Evolutionary conservation across 2,113 vertebrate species (phyloP), one percentile per base, ranked within the genome.

Genomic region (Takifugu flavidus): DNA sequence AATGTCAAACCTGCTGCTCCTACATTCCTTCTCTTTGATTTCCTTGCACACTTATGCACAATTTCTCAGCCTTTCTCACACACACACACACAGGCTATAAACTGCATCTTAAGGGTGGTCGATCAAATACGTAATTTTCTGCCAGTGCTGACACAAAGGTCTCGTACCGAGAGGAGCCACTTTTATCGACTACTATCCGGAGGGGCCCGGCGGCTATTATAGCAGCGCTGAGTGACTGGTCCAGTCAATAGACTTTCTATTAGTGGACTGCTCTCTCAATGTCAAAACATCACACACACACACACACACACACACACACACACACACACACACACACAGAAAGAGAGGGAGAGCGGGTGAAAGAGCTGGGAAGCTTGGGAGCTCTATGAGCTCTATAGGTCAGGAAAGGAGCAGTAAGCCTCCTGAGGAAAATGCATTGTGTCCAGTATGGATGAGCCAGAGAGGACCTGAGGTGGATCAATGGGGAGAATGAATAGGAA

Each of bases 221-320:
- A 87, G 85, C 73, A 69, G 77, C 86, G 82, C 77, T 88, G 78
- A 86, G 75, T 73, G 81, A 76, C 73, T 75, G 73, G 64, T 31
- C 78, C 72, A 85, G 85, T 89, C 90, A 86, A 87, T 86, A 86
- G 75, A 77, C 81, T 81, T 88, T 90, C 80, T 85, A 88, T 89
- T 87, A 89, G 83, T 67, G 50, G 61, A 70, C 73, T 78, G 67
- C 53, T 88, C 78, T 68, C 78, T 71, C 72, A 78, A 71, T 65
- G 74, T 67, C 68, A 68, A 13, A 42, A 65, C 76, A 72, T 65
- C 70, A 80, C 74, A 86, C 67, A 74, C 46, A 49, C 13, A 49
- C 15, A 44, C 13, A 45, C 13, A 45, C 53, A 67, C 34, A 39
- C 34, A 39, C 34, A 39, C 34, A 39, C 13, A 25, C 15, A 44